Base-by-base conservation (phyloP, 1,140 invertebrate genomes). In the Lutraria rhynchaena region DNA sequence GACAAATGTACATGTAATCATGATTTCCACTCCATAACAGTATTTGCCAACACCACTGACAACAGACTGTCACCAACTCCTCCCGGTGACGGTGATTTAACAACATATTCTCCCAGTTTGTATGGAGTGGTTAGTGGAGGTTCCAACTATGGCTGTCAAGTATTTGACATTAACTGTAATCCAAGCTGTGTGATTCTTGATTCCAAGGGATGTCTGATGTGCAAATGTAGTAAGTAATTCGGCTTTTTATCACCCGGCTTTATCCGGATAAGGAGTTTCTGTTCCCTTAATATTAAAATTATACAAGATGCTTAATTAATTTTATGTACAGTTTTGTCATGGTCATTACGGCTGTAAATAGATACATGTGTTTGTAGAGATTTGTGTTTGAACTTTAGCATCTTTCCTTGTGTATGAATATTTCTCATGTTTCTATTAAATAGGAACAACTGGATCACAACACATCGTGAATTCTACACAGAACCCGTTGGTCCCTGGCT, bases 141-240 rank as follows among this genome's bases (percentile, higher is more conserved):
- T 46, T 29, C 44, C 3, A 67, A 67, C 44, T 41, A 9, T 22
- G 41, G 69, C 29, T 22, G 49, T 1, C n/a, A n/a, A n/a, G n/a
- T 37, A 24, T 73, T 51, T 41, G 69, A 73, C 51, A 33, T 31
- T 0, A 55, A 37, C 35, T 73, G 69, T 57, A 49, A 49, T 22
- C 33, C 69, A 73, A 31, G 49, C 15, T 73, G 69, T 73, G 41
- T 51, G 24, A n/a, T 17, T 49, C 29, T 76, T 9, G 58, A 76
- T 31, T 55, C 57, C 19, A 76, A 27, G 44, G 73, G 73, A 60
- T 76, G 73, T 60, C 29, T 76, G 17, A 27, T 37, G n/a, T 76
- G 73, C 58, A 61, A 35, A 3, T 76, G 73, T 33, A n/a, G n/a
- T n/a, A n/a, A n/a, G n/a, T n/a, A n/a, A n/a, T n/a, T n/a, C n/a